Evolutionary conservation across 1,140 invertebrate genomes (phyloP).

Genomic region (Caenorhabditis latens): DNA sequence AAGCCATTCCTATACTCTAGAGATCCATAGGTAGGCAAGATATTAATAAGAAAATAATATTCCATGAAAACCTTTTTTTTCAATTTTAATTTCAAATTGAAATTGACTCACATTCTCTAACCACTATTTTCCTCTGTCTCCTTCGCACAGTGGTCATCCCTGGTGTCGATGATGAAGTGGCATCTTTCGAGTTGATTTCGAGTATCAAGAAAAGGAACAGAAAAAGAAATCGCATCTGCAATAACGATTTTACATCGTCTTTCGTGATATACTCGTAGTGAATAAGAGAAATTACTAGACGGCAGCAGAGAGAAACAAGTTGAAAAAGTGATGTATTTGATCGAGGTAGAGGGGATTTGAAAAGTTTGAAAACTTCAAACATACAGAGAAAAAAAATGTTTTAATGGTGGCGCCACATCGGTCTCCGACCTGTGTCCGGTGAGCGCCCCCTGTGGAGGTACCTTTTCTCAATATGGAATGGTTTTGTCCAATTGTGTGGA

Average conservation of each 20-base stretch:
- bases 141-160: neutral
- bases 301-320: neutral
- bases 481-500: conserved; percentile 32
- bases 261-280: neutral
- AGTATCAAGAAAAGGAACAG: conserved; percentile 28
- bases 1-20: too few relatives aligned
- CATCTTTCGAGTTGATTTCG: too few relatives aligned
- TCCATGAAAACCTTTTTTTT: neutral
- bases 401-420: conserved; percentile 36
- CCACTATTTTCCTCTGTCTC: neutral
- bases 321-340: neutral
- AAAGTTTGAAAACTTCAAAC: neutral
- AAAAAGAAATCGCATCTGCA: conserved; percentile 20
- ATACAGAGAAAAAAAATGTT: neutral
- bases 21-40: too few relatives aligned
- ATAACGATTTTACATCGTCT: too few relatives aligned
- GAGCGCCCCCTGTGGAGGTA: neutral
- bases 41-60: neutral
- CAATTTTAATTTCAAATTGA: neutral
- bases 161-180: neutral
- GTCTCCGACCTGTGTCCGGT: conserved; percentile 4
- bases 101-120: conserved; percentile 14
- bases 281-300: neutral
- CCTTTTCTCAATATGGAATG: conserved; percentile 31
- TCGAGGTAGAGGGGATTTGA: neutral